These are phyloP conservation scores for Chaetodon trifascialis DNA, from an alignment of 2,113 vertebrate species.

Conservation along the genomic window DNA sequence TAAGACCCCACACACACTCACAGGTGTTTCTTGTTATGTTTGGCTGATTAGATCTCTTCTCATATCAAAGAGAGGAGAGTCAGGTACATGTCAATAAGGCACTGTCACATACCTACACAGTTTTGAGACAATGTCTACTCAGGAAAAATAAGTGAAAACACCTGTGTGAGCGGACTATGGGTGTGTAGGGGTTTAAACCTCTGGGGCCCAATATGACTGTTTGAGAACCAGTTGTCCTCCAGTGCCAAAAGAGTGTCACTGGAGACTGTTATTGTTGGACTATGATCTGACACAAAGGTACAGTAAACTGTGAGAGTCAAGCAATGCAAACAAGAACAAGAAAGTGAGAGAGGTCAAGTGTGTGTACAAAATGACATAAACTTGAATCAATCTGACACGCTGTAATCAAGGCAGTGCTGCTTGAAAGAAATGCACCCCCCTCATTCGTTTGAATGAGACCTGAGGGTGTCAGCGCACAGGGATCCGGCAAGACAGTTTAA, in stretches of 20 bases:
- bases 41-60: slow-evolving; percentile 10
- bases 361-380: not conserved
- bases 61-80: not conserved
- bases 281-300: too few relatives aligned
- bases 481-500: not conserved
- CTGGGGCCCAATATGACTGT: not conserved
- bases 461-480: accelerated
- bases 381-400: not conserved
- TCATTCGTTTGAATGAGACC: not conserved
- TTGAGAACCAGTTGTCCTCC: not conserved
- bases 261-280: too few relatives aligned
- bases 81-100: not conserved
- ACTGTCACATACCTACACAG: not conserved
- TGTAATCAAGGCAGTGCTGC: not conserved
- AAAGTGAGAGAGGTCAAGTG: not conserved
- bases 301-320: not conserved
- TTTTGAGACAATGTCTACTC: not conserved
- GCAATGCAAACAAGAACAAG: not conserved
- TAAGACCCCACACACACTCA: not conserved
- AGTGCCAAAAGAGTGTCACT: not conserved
- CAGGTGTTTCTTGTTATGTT: slow-evolving; percentile 12
- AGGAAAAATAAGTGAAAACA: not conserved
- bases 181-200: not conserved
- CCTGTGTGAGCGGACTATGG: not conserved
- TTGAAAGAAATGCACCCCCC: not conserved